Percentiles rank a stretch among this genome's conserved stretches.
Conservation (phyloP, 2,888 invertebrate genomes). For the Heliconius sara region DNA sequence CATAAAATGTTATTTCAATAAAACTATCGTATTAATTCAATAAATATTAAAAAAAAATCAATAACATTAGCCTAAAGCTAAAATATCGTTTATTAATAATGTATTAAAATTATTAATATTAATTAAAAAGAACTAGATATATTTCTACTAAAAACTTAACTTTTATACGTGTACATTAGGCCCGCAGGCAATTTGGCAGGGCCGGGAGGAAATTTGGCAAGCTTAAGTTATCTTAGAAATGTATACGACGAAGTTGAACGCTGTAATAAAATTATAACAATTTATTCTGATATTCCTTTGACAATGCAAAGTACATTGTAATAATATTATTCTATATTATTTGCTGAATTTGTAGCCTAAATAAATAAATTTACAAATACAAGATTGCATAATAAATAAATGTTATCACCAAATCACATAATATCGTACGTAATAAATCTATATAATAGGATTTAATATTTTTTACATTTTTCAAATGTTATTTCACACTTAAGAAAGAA, state of each 20-base stretch:
- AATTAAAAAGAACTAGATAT: slow-evolving; percentile 4
- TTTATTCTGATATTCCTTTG: slow-evolving; percentile 27
- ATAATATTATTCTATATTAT: slow-evolving; percentile 1
- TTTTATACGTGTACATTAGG: slow-evolving; percentile 41
- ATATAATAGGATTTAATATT: too few species aligned
- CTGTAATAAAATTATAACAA: slow-evolving; percentile 28
- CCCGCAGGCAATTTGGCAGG: slow-evolving; percentile 43
- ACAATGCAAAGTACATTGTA: slow-evolving; percentile 16
- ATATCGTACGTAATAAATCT: too few species aligned
- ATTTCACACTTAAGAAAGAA: too few species aligned
- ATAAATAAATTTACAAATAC: neutral
- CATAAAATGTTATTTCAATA: neutral
- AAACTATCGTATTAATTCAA: neutral
- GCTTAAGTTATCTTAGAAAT: slow-evolving; percentile 34
- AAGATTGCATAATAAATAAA: too few species aligned
- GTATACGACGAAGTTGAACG: slow-evolving; percentile 33
- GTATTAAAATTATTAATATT: neutral
- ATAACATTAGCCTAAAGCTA: neutral
- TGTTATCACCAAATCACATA: too few species aligned
- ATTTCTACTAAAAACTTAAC: slow-evolving; percentile 33
- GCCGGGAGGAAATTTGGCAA: slow-evolving; percentile 44
- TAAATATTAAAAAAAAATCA: neutral
- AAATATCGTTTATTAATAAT: neutral
- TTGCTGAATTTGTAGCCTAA: slow-evolving; percentile 1
- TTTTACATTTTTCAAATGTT: too few species aligned